A percentile compares a stretch with the other conserved stretches of the same genome.
Evolutionary conservation across 1,140 invertebrate genomes (phyloP).

Genomic region (Hyposmocoma kahamanoa): DNA sequence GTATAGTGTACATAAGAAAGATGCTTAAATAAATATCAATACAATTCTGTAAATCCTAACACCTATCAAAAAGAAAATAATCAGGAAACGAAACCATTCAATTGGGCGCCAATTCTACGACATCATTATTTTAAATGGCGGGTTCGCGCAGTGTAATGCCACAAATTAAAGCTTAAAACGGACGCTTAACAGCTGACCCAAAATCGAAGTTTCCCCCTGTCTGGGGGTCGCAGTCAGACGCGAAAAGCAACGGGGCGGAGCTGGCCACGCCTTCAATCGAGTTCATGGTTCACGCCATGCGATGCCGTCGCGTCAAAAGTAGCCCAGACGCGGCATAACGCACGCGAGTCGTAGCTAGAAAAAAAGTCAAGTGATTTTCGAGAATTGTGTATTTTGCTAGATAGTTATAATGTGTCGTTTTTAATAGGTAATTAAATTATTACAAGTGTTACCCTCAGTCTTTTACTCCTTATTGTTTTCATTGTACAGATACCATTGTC

Average conservation of each 20-base stretch:
- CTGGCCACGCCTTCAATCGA: constrained; percentile 50
- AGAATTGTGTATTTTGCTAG: no score
- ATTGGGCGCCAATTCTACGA: constrained; percentile 43
- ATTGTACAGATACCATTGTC: no score
- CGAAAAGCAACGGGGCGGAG: constrained; percentile 68
- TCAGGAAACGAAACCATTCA: constrained; percentile 38
- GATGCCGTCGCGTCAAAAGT: constrained; percentile 59
- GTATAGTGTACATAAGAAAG: no score
- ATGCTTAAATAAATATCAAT: no score
- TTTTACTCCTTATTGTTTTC: no score
- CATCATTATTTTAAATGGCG: constrained; percentile 66
- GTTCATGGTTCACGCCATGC: constrained; percentile 34
- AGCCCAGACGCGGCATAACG: constrained; percentile 39
- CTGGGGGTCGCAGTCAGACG: constrained; percentile 36
- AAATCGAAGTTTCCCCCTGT: constrained; percentile 56
- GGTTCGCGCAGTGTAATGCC: constrained; percentile 51
- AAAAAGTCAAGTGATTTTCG: no score
- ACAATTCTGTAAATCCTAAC: no score
- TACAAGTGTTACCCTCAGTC: no score
- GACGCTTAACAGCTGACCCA: constrained; percentile 71
- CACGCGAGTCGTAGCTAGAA: constrained; percentile 40
- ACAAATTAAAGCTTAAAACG: constrained; percentile 74
- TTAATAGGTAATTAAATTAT: no score
- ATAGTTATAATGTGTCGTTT: no score
- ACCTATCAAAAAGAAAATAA: no score